Evolutionary conservation across 2,888 invertebrate genomes (phyloP).

Genomic region (Eupeodes luniger): DNA sequence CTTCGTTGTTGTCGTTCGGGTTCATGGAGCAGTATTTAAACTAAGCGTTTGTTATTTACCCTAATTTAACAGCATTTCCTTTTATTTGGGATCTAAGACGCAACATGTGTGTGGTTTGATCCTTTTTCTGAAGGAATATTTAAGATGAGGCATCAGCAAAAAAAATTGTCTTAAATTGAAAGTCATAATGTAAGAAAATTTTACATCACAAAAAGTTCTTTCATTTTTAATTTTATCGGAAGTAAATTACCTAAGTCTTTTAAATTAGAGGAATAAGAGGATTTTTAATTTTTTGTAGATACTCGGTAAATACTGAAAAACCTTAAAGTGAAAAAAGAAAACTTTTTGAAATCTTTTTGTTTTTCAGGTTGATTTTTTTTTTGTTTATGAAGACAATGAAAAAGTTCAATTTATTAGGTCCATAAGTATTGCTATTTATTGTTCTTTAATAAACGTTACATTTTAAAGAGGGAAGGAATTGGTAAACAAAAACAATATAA

Average conservation of each 20-base stretch:
- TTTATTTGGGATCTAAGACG: background rate
- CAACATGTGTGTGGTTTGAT: conserved; percentile 3
- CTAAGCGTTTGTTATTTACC: conserved; percentile 10
- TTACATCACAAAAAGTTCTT: background rate
- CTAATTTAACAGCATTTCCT: background rate
- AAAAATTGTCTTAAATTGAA: background rate
- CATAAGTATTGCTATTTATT: no score
- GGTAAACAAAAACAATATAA: no score
- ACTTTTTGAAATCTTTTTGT: background rate
- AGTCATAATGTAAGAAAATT: background rate
- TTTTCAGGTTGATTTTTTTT: background rate
- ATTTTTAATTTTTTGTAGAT: background rate
- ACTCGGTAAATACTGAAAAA: no score
- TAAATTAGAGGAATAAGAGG: background rate
- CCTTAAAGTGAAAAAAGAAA: background rate
- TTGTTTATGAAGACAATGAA: no score
- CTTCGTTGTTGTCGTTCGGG: no score
- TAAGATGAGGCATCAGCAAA: background rate
- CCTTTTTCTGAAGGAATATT: background rate
- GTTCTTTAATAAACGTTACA: no score
- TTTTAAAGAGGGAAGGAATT: no score
- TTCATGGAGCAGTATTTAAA: background rate
- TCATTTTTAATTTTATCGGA: background rate
- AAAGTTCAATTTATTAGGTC: no score
- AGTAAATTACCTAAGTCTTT: background rate